These are phyloP conservation scores for Neoaliturus tenellus DNA, from an alignment of 2,888 invertebrate species.

Conservation along the genomic window DNA sequence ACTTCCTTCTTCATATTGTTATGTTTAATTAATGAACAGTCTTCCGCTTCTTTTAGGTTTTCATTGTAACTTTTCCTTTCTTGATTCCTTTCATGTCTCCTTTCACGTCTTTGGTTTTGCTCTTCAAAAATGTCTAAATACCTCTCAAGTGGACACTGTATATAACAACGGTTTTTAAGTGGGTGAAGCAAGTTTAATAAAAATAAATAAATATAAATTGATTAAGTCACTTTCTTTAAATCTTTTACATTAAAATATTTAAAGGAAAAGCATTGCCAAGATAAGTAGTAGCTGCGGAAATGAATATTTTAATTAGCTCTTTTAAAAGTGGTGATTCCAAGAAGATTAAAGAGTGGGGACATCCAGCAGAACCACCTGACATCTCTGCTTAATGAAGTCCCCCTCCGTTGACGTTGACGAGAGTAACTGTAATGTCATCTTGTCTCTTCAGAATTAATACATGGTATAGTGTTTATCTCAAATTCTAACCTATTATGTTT, in stretches of 20 bases:
- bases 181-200: no score
- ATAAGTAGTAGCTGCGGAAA: background rate
- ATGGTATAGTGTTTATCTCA: no score
- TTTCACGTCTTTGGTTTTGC: no score
- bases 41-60: no score
- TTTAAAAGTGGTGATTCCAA: slow-evolving; percentile 4
- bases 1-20: no score
- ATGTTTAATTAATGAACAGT: no score
- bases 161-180: no score
- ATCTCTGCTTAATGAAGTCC: background rate
- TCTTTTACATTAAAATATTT: background rate
- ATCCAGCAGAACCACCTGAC: background rate
- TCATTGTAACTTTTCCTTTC: no score
- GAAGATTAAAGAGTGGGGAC: slow-evolving; percentile 1
- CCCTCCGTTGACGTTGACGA: background rate
- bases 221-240: background rate
- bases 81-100: no score
- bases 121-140: no score
- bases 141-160: no score
- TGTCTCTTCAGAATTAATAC: background rate
- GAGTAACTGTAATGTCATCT: background rate
- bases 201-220: background rate
- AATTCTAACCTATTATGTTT: no score
- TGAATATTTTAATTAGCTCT: slow-evolving; percentile 24
- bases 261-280: background rate